Base-by-base conservation (phyloP, 2,113 vertebrate genomes). In the Nothoprocta pentlandii region DNA sequence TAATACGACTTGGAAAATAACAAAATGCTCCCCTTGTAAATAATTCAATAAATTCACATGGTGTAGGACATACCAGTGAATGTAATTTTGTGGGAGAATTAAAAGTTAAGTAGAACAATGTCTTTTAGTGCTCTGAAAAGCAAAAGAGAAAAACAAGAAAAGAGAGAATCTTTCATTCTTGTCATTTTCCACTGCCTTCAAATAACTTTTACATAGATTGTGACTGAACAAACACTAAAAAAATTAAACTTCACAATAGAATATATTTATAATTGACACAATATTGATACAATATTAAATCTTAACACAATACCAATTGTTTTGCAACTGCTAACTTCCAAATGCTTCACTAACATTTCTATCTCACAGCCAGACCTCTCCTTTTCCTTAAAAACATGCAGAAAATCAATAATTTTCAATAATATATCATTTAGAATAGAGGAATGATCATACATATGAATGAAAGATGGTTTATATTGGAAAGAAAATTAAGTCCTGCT, bases 401-500 rank as follows among this genome's bases (percentile, higher is more conserved):
- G 66, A 84, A 86, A 84, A 86, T 76, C 78, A 90, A 75, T 83
- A 63, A 44, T 95, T 92, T 92, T 84, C 47, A 79, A 44, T 84
- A 61, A 90, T 46, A 3, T 36, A 49, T 92, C 74, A 59, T 56
- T 76, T 76, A 90, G 69, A 94, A 80, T 32, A 89, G 47, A 86
- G 26, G 9, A 23, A 42, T 89, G 44, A 49, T 88, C 80, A 84
- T 86, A 94, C 62, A 61, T 78, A 79, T 79, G 88, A 94, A 90
- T 81, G 23, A 83, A 94, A 92, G 47, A 80, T 62, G 26, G 47
- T 84, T 83, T 96, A 41, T 75, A 84, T 69, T 1, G 1, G 66
- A 92, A 93, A 76, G 41, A 85, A 95, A 93, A 94, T 86, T 66
- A 86, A 89, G 53, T 85, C 77, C 62, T 92, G 83, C 77, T 90